Evolutionary conservation across 1,140 invertebrate genomes (phyloP), one percentile per base, ranked within the genome.

Genomic region (Dysdera silvatica): DNA sequence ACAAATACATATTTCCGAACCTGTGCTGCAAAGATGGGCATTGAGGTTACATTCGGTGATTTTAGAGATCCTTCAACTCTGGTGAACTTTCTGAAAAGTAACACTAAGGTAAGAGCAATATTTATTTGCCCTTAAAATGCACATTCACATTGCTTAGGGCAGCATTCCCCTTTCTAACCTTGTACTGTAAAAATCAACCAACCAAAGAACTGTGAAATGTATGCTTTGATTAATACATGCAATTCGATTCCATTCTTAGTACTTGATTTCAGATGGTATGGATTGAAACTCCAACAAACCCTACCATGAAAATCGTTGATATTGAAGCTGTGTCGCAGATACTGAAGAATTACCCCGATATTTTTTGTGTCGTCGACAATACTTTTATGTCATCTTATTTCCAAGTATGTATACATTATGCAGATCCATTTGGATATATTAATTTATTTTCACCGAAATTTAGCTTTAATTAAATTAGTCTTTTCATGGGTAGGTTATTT

Each of bases 271-370:
- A 91, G 88, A 82, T 98, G 78, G 80, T 99, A 23, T 99, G 95
- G 95, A 78, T 98, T 52, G 97, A 99, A 78, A 89, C 89, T 0
- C 96, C 96, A 2, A 96, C 96, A n/a, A 99, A 99, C 81, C 97
- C 97, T 0, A 79, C 89, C 0, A 75, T 99, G 69, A 95, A 95
- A 80, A 76, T 99, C 16, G 82, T 87, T 24, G 95, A 99, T 74
- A 93, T 99, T 63, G 80, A 83, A 67, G 85, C 82, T 3, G 79
- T 96, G 28, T 74, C 82, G 1, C 80, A 86, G 64, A 70, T 86
- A 28, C 80, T 85, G 0, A 83, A 84, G 51, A 74, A 67, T 68
- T 78, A 86, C 58, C 61, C 67, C 10, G 81, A 86, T 32, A 84
- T 94, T 40, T 81, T 97, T 68, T 75, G 97, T 20, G 88, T 91